A percentile compares a stretch with the other conserved stretches of the same genome.
phyloP scores from a whole-genome alignment of 2,888 invertebrate genomes.

The Acleris holmiana region DNA sequence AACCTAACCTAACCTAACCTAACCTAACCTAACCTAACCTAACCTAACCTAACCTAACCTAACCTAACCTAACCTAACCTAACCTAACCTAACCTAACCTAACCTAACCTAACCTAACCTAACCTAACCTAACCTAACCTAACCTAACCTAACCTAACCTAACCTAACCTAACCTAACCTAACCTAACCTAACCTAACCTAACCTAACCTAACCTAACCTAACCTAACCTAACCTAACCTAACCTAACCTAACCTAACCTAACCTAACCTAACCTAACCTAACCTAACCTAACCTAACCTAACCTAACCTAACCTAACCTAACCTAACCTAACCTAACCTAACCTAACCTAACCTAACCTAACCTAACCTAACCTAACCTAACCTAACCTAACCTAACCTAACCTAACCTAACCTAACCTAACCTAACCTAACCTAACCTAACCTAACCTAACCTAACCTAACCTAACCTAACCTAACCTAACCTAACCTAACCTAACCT shows the following conservation, averaged over 20 bases:
- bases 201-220: slow-evolving; percentile 36
- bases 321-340: slow-evolving; percentile 30
- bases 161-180: slow-evolving; percentile 44
- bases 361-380: slow-evolving; percentile 30
- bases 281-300: slow-evolving; percentile 31
- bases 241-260: slow-evolving; percentile 36
- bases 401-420: slow-evolving; percentile 38
- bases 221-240: slow-evolving; percentile 39
- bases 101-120: slow-evolving; percentile 37
- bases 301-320: slow-evolving; percentile 31
- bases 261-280: slow-evolving; percentile 30
- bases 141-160: slow-evolving; percentile 40
- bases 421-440: slow-evolving; percentile 34
- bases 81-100: slow-evolving; percentile 36
- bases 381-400: slow-evolving; percentile 34
- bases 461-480: slow-evolving; percentile 39
- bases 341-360: slow-evolving; percentile 21
- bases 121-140: slow-evolving; percentile 35
- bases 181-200: slow-evolving; percentile 42
- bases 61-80: slow-evolving; percentile 33
- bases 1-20: slow-evolving; percentile 30
- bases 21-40: slow-evolving; percentile 33
- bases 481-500: slow-evolving; percentile 29
- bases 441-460: slow-evolving; percentile 36
- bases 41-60: slow-evolving; percentile 36